Evolutionary conservation across 2,797 vertebrate species (phyloP).

Genomic region (Macroramphosus scolopax): DNA sequence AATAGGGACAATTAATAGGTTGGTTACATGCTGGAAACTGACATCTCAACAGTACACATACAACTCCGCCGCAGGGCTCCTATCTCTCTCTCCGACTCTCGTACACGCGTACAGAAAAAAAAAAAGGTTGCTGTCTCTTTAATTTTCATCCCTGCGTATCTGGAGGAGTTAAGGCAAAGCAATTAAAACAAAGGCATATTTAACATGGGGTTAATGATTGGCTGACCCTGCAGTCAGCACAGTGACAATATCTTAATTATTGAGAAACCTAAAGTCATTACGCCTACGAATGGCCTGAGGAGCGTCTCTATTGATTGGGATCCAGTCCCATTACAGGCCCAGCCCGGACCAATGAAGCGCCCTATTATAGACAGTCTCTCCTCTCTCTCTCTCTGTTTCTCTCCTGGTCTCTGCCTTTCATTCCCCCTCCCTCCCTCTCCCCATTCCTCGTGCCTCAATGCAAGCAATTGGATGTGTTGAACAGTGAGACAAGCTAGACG

Average conservation of each 20-base stretch:
- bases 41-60: slow-evolving; percentile 31
- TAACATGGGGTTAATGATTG: slow-evolving; percentile 84
- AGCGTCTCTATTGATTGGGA: slow-evolving; percentile 79
- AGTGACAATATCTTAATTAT: slow-evolving; percentile 85
- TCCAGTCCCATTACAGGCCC: slow-evolving; percentile 77
- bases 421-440: slow-evolving; percentile 17
- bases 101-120: slow-evolving; percentile 31
- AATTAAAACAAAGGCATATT: slow-evolving; percentile 85
- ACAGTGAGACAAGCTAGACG: slow-evolving; percentile 54
- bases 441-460: slow-evolving; percentile 36
- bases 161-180: slow-evolving; percentile 78
- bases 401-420: slow-evolving; percentile 12
- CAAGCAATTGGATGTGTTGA: slow-evolving; percentile 64
- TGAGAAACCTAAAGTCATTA: slow-evolving; percentile 84
- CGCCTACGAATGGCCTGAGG: slow-evolving; percentile 77
- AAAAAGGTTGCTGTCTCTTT: slow-evolving; percentile 71
- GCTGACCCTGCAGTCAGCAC: slow-evolving; percentile 81
- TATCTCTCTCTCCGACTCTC: slow-evolving; percentile 33
- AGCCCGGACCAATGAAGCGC: slow-evolving; percentile 64
- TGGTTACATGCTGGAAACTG: slow-evolving; percentile 42
- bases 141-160: slow-evolving; percentile 69
- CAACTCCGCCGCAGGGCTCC: slow-evolving; percentile 38
- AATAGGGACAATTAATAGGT: slow-evolving; percentile 60
- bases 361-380: slow-evolving; percentile 57
- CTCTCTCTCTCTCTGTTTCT: slow-evolving; percentile 4